phyloP scores from a whole-genome alignment of 1,140 invertebrate species.

The Trichonephila clavata region DNA sequence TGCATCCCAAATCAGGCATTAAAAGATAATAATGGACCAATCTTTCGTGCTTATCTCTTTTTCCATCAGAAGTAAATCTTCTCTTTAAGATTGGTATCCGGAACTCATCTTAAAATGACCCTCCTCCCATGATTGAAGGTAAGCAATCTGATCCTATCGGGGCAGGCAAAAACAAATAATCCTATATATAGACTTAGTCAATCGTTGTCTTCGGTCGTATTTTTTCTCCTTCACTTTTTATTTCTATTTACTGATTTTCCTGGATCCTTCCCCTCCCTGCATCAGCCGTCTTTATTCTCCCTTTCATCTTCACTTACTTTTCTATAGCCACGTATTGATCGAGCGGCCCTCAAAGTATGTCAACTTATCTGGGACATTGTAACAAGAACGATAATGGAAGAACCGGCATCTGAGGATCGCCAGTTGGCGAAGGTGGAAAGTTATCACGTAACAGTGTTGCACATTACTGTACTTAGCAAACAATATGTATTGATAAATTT shows the following conservation, averaged over 20 bases:
- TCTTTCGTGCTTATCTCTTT: slow-evolving; percentile 34
- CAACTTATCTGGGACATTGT: slow-evolving; percentile 50
- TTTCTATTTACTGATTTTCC: slow-evolving; percentile 67
- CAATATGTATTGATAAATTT: neutral
- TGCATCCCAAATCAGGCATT: neutral
- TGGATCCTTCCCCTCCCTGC: neutral
- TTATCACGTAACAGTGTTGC: neutral
- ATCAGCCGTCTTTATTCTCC: slow-evolving; percentile 8
- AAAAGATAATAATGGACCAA: slow-evolving; percentile 29
- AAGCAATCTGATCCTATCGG: slow-evolving; percentile 2
- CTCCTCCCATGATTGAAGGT: slow-evolving; percentile 21
- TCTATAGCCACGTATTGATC: slow-evolving; percentile 59
- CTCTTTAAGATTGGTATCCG: slow-evolving; percentile 49
- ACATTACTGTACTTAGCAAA: neutral
- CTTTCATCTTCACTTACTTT: slow-evolving; percentile 50
- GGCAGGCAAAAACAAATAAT: slow-evolving; percentile 14
- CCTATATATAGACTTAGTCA: slow-evolving; percentile 52
- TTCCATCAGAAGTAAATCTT: slow-evolving; percentile 46
- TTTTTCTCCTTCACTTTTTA: slow-evolving; percentile 44
- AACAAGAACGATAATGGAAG: slow-evolving; percentile 28
- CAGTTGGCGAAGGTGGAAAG: neutral
- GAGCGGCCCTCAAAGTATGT: slow-evolving; percentile 38
- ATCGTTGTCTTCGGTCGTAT: slow-evolving; percentile 38
- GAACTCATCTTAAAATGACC: slow-evolving; percentile 42
- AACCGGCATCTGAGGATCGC: slow-evolving; percentile 5